These are phyloP conservation scores for Auanema freiburgensis DNA, from an alignment of 2,888 invertebrate genomes.

Conservation along the genomic window DNA sequence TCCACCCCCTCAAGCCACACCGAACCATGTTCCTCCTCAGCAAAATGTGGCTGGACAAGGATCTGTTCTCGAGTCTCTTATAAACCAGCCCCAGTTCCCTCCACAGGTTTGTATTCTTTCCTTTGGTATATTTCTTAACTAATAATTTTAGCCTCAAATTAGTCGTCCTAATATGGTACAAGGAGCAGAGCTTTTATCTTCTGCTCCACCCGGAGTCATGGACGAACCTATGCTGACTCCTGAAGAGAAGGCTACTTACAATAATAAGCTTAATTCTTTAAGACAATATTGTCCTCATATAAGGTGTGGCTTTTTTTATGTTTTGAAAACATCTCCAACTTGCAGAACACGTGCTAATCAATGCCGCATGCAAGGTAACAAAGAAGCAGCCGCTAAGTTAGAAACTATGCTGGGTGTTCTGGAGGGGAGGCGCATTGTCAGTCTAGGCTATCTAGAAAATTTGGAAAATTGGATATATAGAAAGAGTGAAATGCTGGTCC, in stretches of 20 bases:
- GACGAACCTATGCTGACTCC: constrained; percentile 22
- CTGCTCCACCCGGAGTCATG: constrained; percentile 12
- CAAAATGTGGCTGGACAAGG: constrained; percentile 2
- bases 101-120: constrained; percentile 3
- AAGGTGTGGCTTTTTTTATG: constrained; percentile 18
- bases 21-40: constrained; percentile 1
- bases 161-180: constrained; percentile 5
- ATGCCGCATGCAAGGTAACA: constrained; percentile 37
- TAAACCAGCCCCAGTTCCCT: constrained; percentile 41
- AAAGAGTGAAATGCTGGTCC: constrained; percentile 46
- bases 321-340: no score
- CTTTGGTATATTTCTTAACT: constrained; percentile 2
- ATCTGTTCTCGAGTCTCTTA: constrained; percentile 45
- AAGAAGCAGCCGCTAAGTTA: constrained; percentile 39
- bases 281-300: constrained; percentile 38
- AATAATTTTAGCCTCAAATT: not conserved
- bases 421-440: constrained; percentile 43
- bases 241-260: constrained; percentile 30
- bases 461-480: constrained; percentile 49
- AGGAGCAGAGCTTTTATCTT: constrained; percentile 15
- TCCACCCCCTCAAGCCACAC: constrained; percentile 16
- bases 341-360: constrained; percentile 36
- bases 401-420: constrained; percentile 51
- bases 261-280: constrained; percentile 35
- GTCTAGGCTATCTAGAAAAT: constrained; percentile 47